Percentiles rank a stretch among this genome's conserved stretches.
These are phyloP conservation scores for Bombylius discolor DNA, from an alignment of 2,888 invertebrate genomes.

Conservation along the genomic window DNA sequence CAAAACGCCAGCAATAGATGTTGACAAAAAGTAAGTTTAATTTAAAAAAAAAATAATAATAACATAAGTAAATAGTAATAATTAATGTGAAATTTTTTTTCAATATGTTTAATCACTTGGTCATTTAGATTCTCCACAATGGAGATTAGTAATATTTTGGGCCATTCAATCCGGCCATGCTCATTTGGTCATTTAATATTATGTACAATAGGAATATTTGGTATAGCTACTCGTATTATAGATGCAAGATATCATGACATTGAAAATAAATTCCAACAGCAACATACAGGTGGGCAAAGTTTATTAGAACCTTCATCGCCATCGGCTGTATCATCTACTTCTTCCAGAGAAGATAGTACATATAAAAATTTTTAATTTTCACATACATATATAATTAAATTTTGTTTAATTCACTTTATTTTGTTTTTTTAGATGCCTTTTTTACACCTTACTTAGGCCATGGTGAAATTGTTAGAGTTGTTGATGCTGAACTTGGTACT, in stretches of 20 bases:
- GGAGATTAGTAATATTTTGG: constrained; percentile 14
- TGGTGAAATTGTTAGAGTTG: constrained; percentile 43
- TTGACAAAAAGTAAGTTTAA: constrained; percentile 13
- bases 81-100: background rate
- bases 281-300: constrained; percentile 8
- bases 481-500: constrained; percentile 43
- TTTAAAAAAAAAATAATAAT: background rate
- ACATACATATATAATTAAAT: background rate
- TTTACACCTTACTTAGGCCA: constrained; percentile 41
- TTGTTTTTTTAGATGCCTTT: constrained; percentile 16
- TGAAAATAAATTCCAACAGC: constrained; percentile 2
- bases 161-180: constrained; percentile 13
- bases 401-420: background rate
- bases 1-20: constrained; percentile 10
- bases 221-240: constrained; percentile 12
- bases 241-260: constrained; percentile 13
- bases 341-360: constrained; percentile 12
- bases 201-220: constrained; percentile 14
- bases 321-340: constrained; percentile 6
- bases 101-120: background rate
- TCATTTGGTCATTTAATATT: constrained; percentile 13
- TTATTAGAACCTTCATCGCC: constrained; percentile 5
- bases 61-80: background rate
- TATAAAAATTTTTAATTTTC: background rate
- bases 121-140: constrained; percentile 14